A percentile compares a stretch with the other conserved stretches of the same genome.
These are phyloP conservation scores for Antedon mediterranea DNA, from an alignment of 53 echinoderm and acorn worm genomes.

Conservation along the genomic window DNA sequence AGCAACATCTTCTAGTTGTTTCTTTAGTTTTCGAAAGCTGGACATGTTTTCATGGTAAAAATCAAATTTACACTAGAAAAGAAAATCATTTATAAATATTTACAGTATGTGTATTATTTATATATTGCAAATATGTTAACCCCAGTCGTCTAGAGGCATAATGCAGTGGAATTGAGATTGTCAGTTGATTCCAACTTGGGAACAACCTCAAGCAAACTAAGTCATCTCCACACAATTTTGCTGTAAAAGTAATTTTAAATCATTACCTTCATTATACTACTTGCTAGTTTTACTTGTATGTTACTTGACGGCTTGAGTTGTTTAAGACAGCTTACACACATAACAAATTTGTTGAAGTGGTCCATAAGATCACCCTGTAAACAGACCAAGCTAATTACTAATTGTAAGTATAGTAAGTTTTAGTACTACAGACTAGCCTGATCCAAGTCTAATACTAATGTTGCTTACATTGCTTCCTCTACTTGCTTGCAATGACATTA, in stretches of 20 bases:
- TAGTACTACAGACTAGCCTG: too few relatives aligned
- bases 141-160: too few relatives aligned
- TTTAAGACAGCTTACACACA: slow-evolving; percentile 40
- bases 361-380: slow-evolving; percentile 59
- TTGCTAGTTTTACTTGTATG: slow-evolving; percentile 39
- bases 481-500: too few relatives aligned
- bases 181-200: too few relatives aligned
- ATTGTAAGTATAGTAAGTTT: too few relatives aligned
- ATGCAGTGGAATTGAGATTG: too few relatives aligned
- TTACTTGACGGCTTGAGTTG: slow-evolving; percentile 32
- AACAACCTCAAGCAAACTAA: too few relatives aligned
- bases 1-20: slow-evolving; percentile 37
- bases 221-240: too few relatives aligned
- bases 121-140: too few relatives aligned
- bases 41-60: slow-evolving; percentile 59
- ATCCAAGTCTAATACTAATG: too few relatives aligned
- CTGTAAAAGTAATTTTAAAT: background rate
- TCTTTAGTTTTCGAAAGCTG: slow-evolving; percentile 38
- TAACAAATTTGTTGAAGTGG: slow-evolving; percentile 44
- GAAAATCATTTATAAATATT: background rate
- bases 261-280: slow-evolving; percentile 44
- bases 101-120: too few relatives aligned
- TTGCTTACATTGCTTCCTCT: too few relatives aligned
- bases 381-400: background rate
- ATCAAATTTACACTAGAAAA: slow-evolving; percentile 44